Evolutionary conservation across 2,113 vertebrate species (phyloP), one percentile per base, ranked within the genome.

Genomic region (Muntiacus muntjak): DNA sequence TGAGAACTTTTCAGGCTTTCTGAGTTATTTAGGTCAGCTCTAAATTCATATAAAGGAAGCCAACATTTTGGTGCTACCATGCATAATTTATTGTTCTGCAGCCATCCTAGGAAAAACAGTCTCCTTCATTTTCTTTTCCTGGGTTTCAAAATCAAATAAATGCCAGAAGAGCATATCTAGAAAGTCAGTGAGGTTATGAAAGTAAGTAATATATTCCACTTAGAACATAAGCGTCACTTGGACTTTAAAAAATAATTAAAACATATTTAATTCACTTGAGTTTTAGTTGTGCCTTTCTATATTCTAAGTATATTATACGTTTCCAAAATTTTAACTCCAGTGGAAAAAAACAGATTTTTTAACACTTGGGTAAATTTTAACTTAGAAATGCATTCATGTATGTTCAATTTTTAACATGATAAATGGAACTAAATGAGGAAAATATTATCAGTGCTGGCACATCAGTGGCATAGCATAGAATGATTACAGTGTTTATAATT

Each of bases 201-300:
- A 91, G 58, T 30, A 45, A 74, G 2, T 52, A 36, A 43, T n/a
- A 33, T 76, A 28, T 67, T 76, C 45, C 10, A 91, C 43, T 83
- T 90, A 84, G 23, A 57, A 7, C 3, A 76, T 91, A 23, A 58
- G 15, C 52, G 28, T 55, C 55, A 81, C 79, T 74, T 79, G 12
- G 8, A 17, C 52, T 94, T 78, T 94, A 57, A 87, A 47, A 67
- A 98, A 89, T 93, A 21, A 88, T 67, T 95, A 57, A 89, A 74
- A 71, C 82, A 58, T 25, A 79, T 78, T 21, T 30, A 79, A 67
- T 87, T 54, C 25, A 79, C 47, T 64, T 85, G 17, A 6, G 7
- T 89, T 62, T 84, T 26, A 87, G 16, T 4, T 17, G 21, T 71
- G 17, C 55, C 30, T 71, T 82, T 84, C 88, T 91, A 89, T 89